Percentiles rank a stretch among this genome's conserved stretches.
Evolutionary conservation across 2,888 invertebrate species (phyloP).

Genomic region (Dasysyrphus tricinctus): DNA sequence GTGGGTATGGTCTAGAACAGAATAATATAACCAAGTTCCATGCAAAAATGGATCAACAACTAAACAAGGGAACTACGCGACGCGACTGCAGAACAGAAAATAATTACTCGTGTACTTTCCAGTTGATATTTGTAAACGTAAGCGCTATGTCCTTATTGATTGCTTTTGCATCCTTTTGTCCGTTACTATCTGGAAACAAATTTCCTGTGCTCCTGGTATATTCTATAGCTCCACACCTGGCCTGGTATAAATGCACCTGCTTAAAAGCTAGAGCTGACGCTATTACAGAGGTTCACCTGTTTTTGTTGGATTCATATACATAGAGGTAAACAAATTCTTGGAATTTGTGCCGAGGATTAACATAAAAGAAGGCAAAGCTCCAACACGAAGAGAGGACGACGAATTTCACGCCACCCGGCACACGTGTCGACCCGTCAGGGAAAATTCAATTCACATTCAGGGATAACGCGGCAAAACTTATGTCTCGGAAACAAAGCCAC

Average conservation of each 20-base stretch:
- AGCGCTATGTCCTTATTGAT: constrained; percentile 61
- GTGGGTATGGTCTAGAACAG: not conserved
- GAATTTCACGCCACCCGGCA: constrained; percentile 27
- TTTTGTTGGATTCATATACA: constrained; percentile 26
- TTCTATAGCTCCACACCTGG: not conserved
- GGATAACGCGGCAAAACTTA: constrained; percentile 31
- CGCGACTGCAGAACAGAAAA: constrained; percentile 29
- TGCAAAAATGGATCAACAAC: constrained; percentile 61
- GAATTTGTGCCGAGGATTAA: constrained; percentile 40
- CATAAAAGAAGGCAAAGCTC: constrained; percentile 31
- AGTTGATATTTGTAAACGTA: constrained; percentile 65
- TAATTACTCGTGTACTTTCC: constrained; percentile 60
- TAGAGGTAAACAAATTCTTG: constrained; percentile 35
- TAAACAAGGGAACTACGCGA: not conserved
- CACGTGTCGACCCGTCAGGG: constrained; percentile 31
- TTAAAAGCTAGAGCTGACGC: too few relatives aligned
- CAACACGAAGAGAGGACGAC: not conserved
- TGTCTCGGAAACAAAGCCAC: constrained; percentile 64
- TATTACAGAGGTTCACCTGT: not conserved
- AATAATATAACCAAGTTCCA: constrained; percentile 15
- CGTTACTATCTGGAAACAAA: constrained; percentile 56
- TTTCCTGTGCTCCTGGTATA: constrained; percentile 43
- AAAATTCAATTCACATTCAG: constrained; percentile 53
- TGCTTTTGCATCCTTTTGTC: constrained; percentile 53
- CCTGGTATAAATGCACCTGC: not conserved